Conservation (phyloP, 2,888 invertebrate genomes). For the Apotomis betuletana region DNA sequence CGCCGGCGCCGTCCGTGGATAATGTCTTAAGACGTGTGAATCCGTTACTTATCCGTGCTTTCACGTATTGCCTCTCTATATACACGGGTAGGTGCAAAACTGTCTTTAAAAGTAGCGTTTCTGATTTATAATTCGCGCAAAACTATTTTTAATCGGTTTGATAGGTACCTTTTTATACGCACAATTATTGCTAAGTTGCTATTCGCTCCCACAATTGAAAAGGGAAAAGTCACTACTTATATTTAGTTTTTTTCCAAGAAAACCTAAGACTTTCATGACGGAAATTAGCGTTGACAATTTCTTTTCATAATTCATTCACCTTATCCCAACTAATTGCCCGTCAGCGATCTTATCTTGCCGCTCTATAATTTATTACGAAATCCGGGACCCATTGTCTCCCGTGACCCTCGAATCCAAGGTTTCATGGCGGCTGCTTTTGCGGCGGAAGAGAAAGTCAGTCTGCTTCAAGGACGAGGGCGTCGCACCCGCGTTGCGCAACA, state of each 20-base stretch:
- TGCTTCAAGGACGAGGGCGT: slow-evolving; percentile 78
- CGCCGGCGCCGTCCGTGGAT: slow-evolving; percentile 22
- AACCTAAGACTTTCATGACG: too few species aligned
- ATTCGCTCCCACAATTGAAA: neutral
- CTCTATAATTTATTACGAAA: slow-evolving; percentile 13
- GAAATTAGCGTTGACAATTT: neutral
- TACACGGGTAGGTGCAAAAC: neutral
- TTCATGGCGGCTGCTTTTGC: slow-evolving; percentile 32
- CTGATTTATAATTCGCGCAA: neutral
- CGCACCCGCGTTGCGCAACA: slow-evolving; percentile 71
- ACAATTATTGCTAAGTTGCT: neutral
- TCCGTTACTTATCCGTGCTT: slow-evolving; percentile 33
- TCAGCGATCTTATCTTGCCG: slow-evolving; percentile 5
- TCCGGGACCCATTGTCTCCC: slow-evolving; percentile 17
- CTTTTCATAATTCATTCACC: neutral
- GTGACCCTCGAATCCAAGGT: slow-evolving; percentile 27
- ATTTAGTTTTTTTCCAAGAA: too few species aligned
- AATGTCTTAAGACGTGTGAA: slow-evolving; percentile 29
- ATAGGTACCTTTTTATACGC: neutral
- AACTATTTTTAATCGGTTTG: neutral
- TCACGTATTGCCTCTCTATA: slow-evolving; percentile 15
- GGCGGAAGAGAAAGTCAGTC: slow-evolving; percentile 74
- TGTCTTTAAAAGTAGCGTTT: neutral
- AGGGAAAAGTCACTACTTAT: too few species aligned
- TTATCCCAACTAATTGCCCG: slow-evolving; percentile 14